A percentile compares a stretch with the other conserved stretches of the same genome.
phyloP scores from a whole-genome alignment of 2,113 vertebrate species.

The Alethe castanea region DNA sequence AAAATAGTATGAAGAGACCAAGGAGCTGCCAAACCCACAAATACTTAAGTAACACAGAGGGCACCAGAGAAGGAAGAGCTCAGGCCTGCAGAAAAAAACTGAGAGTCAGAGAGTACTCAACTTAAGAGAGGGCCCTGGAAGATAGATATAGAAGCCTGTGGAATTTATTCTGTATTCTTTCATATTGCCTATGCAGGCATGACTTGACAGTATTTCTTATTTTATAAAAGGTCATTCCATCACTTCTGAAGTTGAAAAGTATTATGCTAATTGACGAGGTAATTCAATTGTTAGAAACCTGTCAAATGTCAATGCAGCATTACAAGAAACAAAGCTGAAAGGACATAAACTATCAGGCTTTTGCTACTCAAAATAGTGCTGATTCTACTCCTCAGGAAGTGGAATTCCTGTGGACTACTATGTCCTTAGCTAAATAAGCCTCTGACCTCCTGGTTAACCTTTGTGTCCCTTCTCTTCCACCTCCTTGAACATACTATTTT shows the following conservation, averaged over 20 bases:
- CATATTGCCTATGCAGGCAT: neutral
- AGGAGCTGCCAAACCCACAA: neutral
- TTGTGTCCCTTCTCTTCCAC: neutral
- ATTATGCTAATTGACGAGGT: neutral
- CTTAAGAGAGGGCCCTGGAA: neutral
- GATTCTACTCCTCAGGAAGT: neutral
- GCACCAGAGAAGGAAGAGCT: neutral
- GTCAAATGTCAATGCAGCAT: neutral
- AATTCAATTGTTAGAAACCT: neutral
- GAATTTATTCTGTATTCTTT: neutral
- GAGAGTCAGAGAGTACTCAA: neutral
- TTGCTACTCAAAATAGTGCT: neutral
- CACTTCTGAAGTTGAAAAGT: neutral
- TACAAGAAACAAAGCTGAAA: neutral
- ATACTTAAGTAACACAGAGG: neutral
- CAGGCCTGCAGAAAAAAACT: neutral
- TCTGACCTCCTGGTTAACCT: neutral
- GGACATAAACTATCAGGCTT: neutral
- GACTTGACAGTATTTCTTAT: neutral
- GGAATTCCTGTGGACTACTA: neutral
- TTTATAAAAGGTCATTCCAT: neutral
- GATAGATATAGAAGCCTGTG: neutral
- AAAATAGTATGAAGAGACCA: neutral
- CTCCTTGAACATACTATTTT: neutral
- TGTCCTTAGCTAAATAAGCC: neutral